phyloP scores from a whole-genome alignment of 2,113 vertebrate species.

The Arothron firmamentum region DNA sequence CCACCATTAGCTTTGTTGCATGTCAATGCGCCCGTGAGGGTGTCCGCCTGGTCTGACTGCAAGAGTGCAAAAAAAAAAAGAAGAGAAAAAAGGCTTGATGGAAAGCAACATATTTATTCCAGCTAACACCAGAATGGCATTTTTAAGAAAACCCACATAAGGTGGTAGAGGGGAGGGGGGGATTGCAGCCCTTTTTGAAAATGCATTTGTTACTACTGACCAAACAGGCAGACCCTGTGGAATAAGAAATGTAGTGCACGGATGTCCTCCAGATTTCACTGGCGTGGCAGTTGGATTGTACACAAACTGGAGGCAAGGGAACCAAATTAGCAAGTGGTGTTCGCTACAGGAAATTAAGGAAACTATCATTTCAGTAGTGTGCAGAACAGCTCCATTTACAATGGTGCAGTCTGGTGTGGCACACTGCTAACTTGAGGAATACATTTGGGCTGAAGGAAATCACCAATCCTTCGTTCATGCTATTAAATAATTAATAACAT shows the following conservation, averaged over 20 bases:
- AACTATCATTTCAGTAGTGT: conserved; percentile 38
- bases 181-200: conserved; percentile 65
- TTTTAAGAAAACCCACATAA: conserved; percentile 47
- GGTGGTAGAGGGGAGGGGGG: conserved; percentile 29
- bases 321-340: conserved; percentile 21
- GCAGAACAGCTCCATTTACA: background rate
- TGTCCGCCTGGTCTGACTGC: conserved; percentile 84
- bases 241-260: conserved; percentile 50
- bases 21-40: conserved; percentile 94
- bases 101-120: conserved; percentile 63
- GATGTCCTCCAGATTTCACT: conserved; percentile 53
- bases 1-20: conserved; percentile 99
- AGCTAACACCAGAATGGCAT: conserved; percentile 58
- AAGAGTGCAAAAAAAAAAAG: conserved; percentile 65
- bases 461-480: conserved; percentile 84
- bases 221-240: conserved; percentile 56
- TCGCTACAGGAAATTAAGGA: conserved; percentile 30
- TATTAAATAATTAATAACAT: conserved; percentile 88
- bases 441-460: conserved; percentile 81
- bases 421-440: conserved; percentile 49
- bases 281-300: conserved; percentile 30
- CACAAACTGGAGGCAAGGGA: conserved; percentile 28
- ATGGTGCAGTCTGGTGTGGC: too few relatives aligned
- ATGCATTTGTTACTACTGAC: conserved; percentile 68
- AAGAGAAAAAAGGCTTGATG: conserved; percentile 70